Conservation (phyloP, 2,888 invertebrate species). For the Cephus runcator region DNA sequence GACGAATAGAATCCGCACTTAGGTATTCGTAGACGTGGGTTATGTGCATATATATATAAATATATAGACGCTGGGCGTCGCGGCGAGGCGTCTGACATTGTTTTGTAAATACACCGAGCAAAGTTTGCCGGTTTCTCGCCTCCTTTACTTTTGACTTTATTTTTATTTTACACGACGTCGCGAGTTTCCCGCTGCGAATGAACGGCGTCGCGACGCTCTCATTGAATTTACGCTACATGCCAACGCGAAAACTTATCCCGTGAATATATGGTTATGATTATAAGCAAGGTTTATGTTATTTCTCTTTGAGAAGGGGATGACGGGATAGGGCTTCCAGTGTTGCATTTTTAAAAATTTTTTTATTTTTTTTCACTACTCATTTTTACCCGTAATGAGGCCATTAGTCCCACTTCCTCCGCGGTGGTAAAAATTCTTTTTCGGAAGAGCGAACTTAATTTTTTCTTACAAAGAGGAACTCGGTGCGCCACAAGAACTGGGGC, state of each 20-base stretch:
- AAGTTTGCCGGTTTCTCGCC: neutral
- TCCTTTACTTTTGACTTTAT: neutral
- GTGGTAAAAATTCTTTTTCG: neutral
- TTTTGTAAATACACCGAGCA: neutral
- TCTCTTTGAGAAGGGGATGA: neutral
- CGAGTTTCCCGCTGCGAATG: neutral
- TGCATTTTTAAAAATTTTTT: neutral
- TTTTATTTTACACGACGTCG: neutral
- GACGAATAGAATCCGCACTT: slow-evolving; percentile 22
- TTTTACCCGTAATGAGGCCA: neutral
- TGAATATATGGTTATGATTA: slow-evolving; percentile 33
- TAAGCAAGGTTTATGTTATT: neutral
- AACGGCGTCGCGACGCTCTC: neutral
- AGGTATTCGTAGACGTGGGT: slow-evolving; percentile 18
- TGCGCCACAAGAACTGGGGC: neutral
- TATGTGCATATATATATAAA: slow-evolving; percentile 9
- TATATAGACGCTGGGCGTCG: slow-evolving; percentile 3
- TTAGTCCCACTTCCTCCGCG: neutral
- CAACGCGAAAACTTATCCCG: slow-evolving; percentile 18
- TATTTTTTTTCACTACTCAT: neutral
- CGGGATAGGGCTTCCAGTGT: neutral
- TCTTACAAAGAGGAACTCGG: neutral
- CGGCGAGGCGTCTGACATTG: neutral
- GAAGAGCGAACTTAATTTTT: neutral
- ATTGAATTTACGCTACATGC: neutral